Base-by-base conservation (phyloP, 64 coral and sea anemone species). In the Actinia tenebrosa region DNA sequence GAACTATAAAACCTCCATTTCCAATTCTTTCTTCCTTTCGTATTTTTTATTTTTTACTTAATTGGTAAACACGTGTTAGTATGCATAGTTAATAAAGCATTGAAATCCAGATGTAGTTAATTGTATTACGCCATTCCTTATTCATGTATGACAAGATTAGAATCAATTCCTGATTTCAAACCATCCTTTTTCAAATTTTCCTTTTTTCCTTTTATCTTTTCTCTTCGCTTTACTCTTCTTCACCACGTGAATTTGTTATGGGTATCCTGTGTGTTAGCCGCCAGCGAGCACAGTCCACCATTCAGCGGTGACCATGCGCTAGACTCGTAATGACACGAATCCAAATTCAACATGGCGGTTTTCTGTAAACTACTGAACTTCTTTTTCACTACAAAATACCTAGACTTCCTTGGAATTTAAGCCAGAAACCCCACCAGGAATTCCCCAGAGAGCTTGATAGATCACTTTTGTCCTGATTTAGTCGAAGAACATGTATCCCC, bases 281-380 rank as follows among this genome's bases (percentile, higher is more conserved):
- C 79, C 79, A 81, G 79, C 42, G 56, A 64, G 53, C 75, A 37
- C 30, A 58, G 30, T 62, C 17, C 30, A 56, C 14, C 4, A 53
- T 50, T 80, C 89, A 86, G 89, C 83, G 83, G 89, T 45, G 37
- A 79, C 30, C 52, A 60, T 58, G 45, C 45, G n/a, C 62, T 61
- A 56, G 56, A 85, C 45, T 84, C 50, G 75, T 78, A 59, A 72
- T 84, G 82, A 90, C 89, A 90, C 89, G 89, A 85, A 85, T 44
- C 83, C 84, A 84, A 87, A 86, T 93, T 79, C 94, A 97, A 97
- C 23, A 97, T 97, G 94, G 94, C 94, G 94, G 91, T 86, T 68
- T 90, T 88, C 90, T 93, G 88, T 77, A 89, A 86, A 66, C 72
- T 68, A 18, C 56, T 86, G 86, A 87, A 91, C 64, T 64, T 64